Evolutionary conservation across 2,797 vertebrate species (phyloP).

Genomic region (Botia almorhae): DNA sequence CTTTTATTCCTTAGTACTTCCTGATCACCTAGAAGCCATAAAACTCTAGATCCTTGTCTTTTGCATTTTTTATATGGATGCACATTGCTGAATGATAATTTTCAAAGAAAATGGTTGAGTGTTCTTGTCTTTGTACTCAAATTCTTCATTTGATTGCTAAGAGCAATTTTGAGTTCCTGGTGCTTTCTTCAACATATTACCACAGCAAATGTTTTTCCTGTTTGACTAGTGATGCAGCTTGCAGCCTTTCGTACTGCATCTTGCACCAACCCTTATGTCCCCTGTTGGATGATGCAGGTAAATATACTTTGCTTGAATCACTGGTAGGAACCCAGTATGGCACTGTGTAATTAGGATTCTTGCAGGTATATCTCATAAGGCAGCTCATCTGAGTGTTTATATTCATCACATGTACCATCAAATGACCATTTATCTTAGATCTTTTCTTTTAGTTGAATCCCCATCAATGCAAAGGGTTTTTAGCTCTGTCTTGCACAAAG

Average conservation of each 20-base stretch:
- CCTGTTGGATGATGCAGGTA: not conserved
- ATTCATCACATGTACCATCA: too few species aligned
- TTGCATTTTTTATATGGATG: not conserved
- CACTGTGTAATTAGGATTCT: not conserved
- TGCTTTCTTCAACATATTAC: not conserved
- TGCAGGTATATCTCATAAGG: not conserved
- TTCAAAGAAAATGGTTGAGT: not conserved
- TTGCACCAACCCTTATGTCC: not conserved
- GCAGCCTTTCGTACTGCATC: not conserved
- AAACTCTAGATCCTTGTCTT: not conserved
- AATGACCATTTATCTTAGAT: not conserved
- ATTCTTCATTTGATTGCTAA: not conserved
- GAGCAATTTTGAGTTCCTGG: not conserved
- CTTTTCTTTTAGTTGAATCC: not conserved
- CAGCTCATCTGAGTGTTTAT: not conserved
- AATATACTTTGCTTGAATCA: not conserved
- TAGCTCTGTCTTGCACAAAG: slow-evolving; percentile 1
- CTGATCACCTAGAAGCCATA: not conserved
- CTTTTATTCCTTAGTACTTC: not conserved
- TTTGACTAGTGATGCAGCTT: not conserved
- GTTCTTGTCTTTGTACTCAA: not conserved
- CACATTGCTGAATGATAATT: not conserved
- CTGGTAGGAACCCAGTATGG: not conserved
- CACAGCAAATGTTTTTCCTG: not conserved
- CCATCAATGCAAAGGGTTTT: not conserved